Conservation (phyloP, 2,888 invertebrate species). For the Hartigia nigra region DNA sequence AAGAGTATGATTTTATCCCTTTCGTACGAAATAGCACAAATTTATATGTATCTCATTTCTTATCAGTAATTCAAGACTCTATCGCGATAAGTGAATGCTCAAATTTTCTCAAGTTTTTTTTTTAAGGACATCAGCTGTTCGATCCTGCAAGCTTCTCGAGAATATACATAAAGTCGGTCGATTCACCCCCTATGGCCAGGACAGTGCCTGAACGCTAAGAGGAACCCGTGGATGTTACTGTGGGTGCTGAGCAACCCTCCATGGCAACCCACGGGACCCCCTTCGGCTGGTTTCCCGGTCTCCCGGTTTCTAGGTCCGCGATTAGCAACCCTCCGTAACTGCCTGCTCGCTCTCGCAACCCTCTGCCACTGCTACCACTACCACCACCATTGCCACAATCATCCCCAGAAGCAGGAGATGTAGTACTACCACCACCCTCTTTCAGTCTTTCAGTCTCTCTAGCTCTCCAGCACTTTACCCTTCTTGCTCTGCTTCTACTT, state of each 20-base stretch:
- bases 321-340: slow-evolving; percentile 59
- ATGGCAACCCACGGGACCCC: slow-evolving; percentile 49
- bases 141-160: background rate
- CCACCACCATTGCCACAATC: slow-evolving; percentile 9
- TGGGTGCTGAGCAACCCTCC: slow-evolving; percentile 53
- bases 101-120: background rate
- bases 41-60: background rate
- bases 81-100: background rate
- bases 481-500: slow-evolving; percentile 23
- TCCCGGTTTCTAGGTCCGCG: slow-evolving; percentile 46
- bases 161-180: slow-evolving; percentile 4
- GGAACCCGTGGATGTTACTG: slow-evolving; percentile 37
- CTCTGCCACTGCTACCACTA: slow-evolving; percentile 1
- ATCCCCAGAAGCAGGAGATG: slow-evolving; percentile 4
- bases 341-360: slow-evolving; percentile 38
- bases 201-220: slow-evolving; percentile 23
- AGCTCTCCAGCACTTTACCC: slow-evolving; percentile 3
- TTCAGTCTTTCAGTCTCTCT: slow-evolving; percentile 8
- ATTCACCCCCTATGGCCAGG: slow-evolving; percentile 23
- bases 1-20: background rate
- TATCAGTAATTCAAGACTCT: background rate
- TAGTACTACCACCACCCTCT: background rate
- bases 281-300: slow-evolving; percentile 40
- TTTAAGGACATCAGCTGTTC: background rate
- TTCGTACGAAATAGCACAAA: background rate